phyloP scores from a whole-genome alignment of 1,140 invertebrate species.

The Orchesella cincta region DNA sequence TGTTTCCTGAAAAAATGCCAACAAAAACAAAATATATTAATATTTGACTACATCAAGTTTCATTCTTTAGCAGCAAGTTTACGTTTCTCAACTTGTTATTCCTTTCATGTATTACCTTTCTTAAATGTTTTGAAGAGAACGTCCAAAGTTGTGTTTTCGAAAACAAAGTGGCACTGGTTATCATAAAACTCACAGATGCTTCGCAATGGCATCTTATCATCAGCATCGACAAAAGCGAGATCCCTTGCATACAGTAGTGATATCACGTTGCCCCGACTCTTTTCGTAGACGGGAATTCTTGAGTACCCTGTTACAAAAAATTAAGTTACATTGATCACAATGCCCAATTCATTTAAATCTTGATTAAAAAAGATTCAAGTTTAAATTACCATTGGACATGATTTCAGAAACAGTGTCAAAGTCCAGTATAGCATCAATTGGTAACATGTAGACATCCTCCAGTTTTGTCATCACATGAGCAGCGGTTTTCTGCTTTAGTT shows the following conservation, averaged over 20 bases:
- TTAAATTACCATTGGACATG: constrained; percentile 55
- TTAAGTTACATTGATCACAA: no score
- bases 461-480: constrained; percentile 64
- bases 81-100: neutral
- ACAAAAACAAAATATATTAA: neutral
- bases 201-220: constrained; percentile 63
- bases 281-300: constrained; percentile 66
- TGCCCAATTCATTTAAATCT: neutral
- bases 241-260: constrained; percentile 68
- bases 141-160: constrained; percentile 65
- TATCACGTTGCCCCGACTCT: constrained; percentile 62
- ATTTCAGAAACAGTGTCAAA: constrained; percentile 68
- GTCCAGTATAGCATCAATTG: constrained; percentile 60
- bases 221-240: constrained; percentile 68
- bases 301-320: constrained; percentile 61
- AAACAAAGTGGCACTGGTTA: constrained; percentile 65
- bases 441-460: constrained; percentile 65
- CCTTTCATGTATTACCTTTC: constrained; percentile 58
- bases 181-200: constrained; percentile 68
- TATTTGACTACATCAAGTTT: neutral
- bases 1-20: constrained; percentile 45
- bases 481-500: constrained; percentile 62
- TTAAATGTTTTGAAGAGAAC: constrained; percentile 68
- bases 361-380: neutral
- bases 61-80: neutral